phyloP scores from a whole-genome alignment of 2,888 invertebrate species.

The Leucozona laternaria region DNA sequence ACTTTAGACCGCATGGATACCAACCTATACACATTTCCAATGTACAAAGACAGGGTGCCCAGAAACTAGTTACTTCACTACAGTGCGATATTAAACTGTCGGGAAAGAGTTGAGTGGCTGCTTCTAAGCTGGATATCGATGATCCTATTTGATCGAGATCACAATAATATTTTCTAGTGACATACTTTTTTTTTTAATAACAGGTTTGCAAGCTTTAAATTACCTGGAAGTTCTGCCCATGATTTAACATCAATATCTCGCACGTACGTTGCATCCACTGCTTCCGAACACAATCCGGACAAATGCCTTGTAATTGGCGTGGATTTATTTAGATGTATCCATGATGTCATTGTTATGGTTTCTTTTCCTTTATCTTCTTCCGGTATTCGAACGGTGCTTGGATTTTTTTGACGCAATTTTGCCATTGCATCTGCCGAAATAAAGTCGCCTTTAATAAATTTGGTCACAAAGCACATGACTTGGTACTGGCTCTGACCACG shows the following conservation, averaged over 20 bases:
- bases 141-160: conserved; percentile 85
- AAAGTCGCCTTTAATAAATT: conserved; percentile 95
- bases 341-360: conserved; percentile 92
- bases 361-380: conserved; percentile 95
- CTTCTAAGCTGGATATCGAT: conserved; percentile 89
- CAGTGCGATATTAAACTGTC: conserved; percentile 85
- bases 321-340: conserved; percentile 89
- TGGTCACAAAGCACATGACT: conserved; percentile 95
- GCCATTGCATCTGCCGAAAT: conserved; percentile 99
- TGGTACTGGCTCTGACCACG: conserved; percentile 94
- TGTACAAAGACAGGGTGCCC: conserved; percentile 92
- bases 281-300: conserved; percentile 90
- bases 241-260: conserved; percentile 90
- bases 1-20: conserved; percentile 98
- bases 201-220: conserved; percentile 81
- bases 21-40: conserved; percentile 96
- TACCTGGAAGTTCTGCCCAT: conserved; percentile 92
- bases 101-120: conserved; percentile 90
- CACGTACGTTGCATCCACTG: conserved; percentile 90
- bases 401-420: conserved; percentile 95
- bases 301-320: conserved; percentile 90
- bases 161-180: background rate
- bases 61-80: conserved; percentile 87
- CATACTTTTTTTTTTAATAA: background rate
- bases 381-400: conserved; percentile 93